A percentile compares a stretch with the other conserved stretches of the same genome.
These are phyloP conservation scores for Cataglyphis rosenhaueri DNA, from an alignment of 2,888 invertebrate genomes.

Conservation along the genomic window DNA sequence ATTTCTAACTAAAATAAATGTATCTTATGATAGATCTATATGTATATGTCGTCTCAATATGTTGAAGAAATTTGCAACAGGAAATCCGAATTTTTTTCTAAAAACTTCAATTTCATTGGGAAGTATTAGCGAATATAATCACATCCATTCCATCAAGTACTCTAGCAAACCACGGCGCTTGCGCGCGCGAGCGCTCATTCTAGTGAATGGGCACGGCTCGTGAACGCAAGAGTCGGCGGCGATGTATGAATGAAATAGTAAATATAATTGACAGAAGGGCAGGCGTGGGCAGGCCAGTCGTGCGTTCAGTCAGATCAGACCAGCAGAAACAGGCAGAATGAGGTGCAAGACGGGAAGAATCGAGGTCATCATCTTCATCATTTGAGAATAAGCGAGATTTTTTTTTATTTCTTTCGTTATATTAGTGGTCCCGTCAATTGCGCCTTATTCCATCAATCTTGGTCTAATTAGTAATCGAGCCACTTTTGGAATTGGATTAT, in stretches of 20 bases:
- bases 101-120: neutral
- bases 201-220: constrained; percentile 80
- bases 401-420: constrained; percentile 59
- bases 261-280: constrained; percentile 83
- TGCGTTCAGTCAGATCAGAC: constrained; percentile 77
- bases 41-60: neutral
- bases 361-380: constrained; percentile 83
- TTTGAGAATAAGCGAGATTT: constrained; percentile 72
- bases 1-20: neutral
- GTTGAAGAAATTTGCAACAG: neutral
- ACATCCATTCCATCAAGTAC: constrained; percentile 4
- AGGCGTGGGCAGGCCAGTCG: constrained; percentile 81
- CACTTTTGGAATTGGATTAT: neutral
- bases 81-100: neutral
- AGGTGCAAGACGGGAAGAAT: constrained; percentile 78
- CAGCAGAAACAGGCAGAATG: constrained; percentile 77
- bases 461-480: constrained; percentile 15
- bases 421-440: constrained; percentile 35
- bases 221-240: constrained; percentile 76
- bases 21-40: neutral
- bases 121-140: constrained; percentile 14
- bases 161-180: constrained; percentile 69
- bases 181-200: constrained; percentile 76
- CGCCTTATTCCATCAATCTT: constrained; percentile 19
- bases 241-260: constrained; percentile 82